These are phyloP conservation scores for Tragelaphus buxtoni DNA, from an alignment of 2,113 vertebrate species.

Conservation along the genomic window DNA sequence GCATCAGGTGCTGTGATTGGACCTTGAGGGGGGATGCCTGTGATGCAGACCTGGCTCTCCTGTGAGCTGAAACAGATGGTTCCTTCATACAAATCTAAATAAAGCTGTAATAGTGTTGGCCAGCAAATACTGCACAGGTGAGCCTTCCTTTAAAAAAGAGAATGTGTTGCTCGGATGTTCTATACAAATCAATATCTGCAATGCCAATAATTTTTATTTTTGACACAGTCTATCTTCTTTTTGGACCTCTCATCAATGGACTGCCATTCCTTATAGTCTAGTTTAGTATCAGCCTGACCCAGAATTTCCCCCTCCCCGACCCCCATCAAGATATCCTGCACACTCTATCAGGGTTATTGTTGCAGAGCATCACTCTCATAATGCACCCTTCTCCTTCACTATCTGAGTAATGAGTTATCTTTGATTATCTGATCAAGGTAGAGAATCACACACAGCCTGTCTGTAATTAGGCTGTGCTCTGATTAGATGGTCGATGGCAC, in stretches of 20 bases:
- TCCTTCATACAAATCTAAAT: slow-evolving; percentile 67
- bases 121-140: slow-evolving; percentile 10
- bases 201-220: slow-evolving; percentile 39
- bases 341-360: neutral
- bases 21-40: slow-evolving; percentile 44
- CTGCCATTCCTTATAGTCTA: neutral
- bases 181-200: slow-evolving; percentile 32
- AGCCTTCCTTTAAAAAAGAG: slow-evolving; percentile 59
- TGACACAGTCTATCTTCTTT: neutral
- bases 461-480: slow-evolving; percentile 16
- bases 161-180: slow-evolving; percentile 25
- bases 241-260: neutral
- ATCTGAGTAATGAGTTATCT: neutral
- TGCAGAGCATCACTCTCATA: neutral
- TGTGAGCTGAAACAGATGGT: slow-evolving; percentile 65
- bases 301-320: neutral
- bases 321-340: neutral
- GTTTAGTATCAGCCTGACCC: neutral
- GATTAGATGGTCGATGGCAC: neutral
- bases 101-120: slow-evolving; percentile 61
- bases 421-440: neutral
- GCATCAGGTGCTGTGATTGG: slow-evolving; percentile 58
- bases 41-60: slow-evolving; percentile 31
- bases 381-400: neutral
- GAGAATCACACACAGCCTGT: neutral